phyloP scores from a whole-genome alignment of 2,797 vertebrate genomes.

The Saxicola maurus region DNA sequence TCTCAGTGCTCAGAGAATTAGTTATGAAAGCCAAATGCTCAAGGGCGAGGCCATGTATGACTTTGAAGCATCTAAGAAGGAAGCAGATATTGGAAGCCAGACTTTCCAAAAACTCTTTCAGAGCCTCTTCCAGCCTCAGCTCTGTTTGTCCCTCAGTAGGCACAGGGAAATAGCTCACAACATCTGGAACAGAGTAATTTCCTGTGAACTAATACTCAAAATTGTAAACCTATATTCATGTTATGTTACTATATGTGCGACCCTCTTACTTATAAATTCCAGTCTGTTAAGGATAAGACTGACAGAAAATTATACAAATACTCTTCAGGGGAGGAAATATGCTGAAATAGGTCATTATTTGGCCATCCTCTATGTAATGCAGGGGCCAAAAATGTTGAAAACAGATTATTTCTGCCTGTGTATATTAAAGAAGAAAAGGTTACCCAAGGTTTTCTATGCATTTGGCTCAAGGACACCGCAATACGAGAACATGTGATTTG shows the following conservation, averaged over 20 bases:
- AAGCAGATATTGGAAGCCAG: not conserved
- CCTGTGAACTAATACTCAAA: not conserved
- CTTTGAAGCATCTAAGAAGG: not conserved
- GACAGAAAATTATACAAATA: not conserved
- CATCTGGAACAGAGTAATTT: not conserved
- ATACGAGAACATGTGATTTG: slow-evolving; percentile 35
- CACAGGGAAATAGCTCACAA: not conserved
- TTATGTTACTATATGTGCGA: not conserved
- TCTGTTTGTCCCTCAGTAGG: not conserved
- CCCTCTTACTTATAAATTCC: not conserved
- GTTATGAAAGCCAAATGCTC: not conserved
- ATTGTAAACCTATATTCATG: not conserved
- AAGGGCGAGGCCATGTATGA: not conserved
- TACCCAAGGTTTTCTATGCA: slow-evolving; percentile 45
- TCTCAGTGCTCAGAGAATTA: not conserved
- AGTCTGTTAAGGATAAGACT: not conserved
- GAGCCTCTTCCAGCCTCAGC: not conserved
- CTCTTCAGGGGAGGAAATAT: slow-evolving; percentile 10
- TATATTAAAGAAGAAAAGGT: slow-evolving; percentile 38
- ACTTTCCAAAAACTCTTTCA: not conserved
- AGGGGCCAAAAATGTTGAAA: slow-evolving; percentile 15
- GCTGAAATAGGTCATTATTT: slow-evolving; percentile 39
- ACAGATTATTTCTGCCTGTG: not conserved
- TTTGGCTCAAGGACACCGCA: slow-evolving; percentile 39
- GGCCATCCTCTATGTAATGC: not conserved